A percentile compares a stretch with the other conserved stretches of the same genome.
phyloP scores from a whole-genome alignment of 2,888 invertebrate genomes.

The Anodontia alba region DNA sequence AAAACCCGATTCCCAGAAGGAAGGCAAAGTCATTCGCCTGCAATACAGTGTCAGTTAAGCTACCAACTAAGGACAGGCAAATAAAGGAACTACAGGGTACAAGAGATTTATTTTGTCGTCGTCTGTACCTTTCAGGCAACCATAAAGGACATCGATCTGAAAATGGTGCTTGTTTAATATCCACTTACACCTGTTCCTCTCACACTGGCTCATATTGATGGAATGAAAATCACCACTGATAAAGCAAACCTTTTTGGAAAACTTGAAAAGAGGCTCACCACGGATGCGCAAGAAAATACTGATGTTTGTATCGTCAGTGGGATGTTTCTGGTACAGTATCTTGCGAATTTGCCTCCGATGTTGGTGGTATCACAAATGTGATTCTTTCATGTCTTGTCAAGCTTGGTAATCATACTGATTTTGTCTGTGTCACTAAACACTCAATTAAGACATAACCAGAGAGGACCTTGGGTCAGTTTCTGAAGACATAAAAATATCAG shows the following conservation, averaged over 20 bases:
- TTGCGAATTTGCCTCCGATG: constrained; percentile 1
- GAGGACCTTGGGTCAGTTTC: not conserved
- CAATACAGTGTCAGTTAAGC: not conserved
- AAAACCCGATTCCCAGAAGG: constrained; percentile 34
- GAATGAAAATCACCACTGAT: constrained; percentile 39
- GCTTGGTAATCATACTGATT: not conserved
- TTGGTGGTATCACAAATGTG: constrained; percentile 17
- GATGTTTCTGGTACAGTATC: constrained; percentile 20
- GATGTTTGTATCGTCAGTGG: constrained; percentile 39
- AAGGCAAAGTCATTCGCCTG: constrained; percentile 32
- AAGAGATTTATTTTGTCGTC: constrained; percentile 43
- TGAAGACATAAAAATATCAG: not conserved
- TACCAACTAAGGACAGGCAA: not conserved
- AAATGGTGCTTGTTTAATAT: constrained; percentile 28
- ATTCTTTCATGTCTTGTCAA: not conserved
- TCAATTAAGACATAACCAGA: constrained; percentile 14
- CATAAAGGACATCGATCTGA: constrained; percentile 1
- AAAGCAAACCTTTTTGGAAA: constrained; percentile 34
- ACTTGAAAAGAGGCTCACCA: constrained; percentile 11
- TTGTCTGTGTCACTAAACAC: constrained; percentile 3
- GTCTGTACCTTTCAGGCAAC: not conserved
- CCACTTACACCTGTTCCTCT: not conserved
- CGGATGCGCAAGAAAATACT: not conserved
- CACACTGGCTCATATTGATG: constrained; percentile 29
- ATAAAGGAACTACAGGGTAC: constrained; percentile 20